phyloP scores from a whole-genome alignment of 2,113 vertebrate species.

The Percopsis transmontana region DNA sequence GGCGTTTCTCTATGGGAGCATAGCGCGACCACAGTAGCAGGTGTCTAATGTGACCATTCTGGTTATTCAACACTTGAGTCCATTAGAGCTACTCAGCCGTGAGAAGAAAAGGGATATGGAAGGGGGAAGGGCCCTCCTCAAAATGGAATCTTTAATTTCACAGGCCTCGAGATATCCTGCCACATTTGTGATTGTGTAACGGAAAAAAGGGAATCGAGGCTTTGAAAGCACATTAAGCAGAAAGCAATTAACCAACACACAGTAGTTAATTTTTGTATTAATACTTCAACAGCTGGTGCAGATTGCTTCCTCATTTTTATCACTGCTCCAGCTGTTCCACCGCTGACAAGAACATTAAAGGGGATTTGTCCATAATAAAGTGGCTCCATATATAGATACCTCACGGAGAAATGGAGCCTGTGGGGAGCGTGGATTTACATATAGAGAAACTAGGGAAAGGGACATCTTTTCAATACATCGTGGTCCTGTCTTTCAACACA shows the following conservation, averaged over 20 bases:
- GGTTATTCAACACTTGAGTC: slow-evolving; percentile 79
- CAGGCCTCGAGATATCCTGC: slow-evolving; percentile 73
- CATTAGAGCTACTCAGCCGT: slow-evolving; percentile 76
- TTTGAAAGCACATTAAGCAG: slow-evolving; percentile 82
- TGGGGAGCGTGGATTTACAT: slow-evolving; percentile 73
- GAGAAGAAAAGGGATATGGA: slow-evolving; percentile 62
- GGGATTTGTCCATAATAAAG: slow-evolving; percentile 79
- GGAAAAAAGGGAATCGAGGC: slow-evolving; percentile 74
- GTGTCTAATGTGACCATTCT: slow-evolving; percentile 79
- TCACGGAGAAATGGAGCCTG: slow-evolving; percentile 62
- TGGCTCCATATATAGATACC: slow-evolving; percentile 75
- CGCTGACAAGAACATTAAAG: slow-evolving; percentile 77
- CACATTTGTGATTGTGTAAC: slow-evolving; percentile 70
- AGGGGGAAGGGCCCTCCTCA: slow-evolving; percentile 58
- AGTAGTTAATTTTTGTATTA: slow-evolving; percentile 82
- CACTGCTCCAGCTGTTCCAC: slow-evolving; percentile 77
- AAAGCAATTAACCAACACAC: slow-evolving; percentile 81
- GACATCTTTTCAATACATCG: slow-evolving; percentile 65
- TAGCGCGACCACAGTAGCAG: slow-evolving; percentile 72
- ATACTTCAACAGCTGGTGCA: slow-evolving; percentile 79
- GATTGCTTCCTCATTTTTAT: slow-evolving; percentile 77
- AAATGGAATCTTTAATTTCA: slow-evolving; percentile 79
- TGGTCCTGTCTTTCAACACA: slow-evolving; percentile 59
- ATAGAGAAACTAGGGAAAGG: slow-evolving; percentile 64
- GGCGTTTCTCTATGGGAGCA: slow-evolving; percentile 49